Evolutionary conservation across 2,797 vertebrate species (phyloP).

Genomic region (Taenioides sp.): DNA sequence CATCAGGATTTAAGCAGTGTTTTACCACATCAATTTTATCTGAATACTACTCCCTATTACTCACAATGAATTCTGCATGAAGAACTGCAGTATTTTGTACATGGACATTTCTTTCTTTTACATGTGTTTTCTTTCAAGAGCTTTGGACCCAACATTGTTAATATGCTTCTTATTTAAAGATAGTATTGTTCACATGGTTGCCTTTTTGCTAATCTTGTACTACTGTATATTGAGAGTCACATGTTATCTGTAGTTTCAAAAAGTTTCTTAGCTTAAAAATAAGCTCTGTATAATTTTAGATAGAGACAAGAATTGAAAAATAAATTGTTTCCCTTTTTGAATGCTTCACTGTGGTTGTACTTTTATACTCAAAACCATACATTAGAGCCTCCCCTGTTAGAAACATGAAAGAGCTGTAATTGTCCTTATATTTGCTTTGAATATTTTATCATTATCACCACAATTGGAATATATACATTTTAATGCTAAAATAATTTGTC

Average conservation of each 20-base stretch:
- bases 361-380: neutral
- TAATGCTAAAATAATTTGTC: too few species aligned
- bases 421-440: too few species aligned
- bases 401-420: too few species aligned
- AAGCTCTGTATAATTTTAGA: conserved; percentile 11
- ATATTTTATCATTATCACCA: too few species aligned
- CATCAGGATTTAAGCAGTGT: neutral
- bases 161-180: conserved; percentile 19
- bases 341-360: neutral
- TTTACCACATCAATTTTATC: neutral
- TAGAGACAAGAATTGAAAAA: conserved; percentile 43
- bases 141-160: conserved; percentile 32
- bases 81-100: conserved; percentile 26
- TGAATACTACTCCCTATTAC: neutral
- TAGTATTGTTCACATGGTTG: conserved; percentile 65
- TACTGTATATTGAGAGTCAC: neutral
- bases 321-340: conserved; percentile 23
- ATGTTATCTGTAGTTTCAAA: conserved; percentile 14
- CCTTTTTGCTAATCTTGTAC: conserved; percentile 58
- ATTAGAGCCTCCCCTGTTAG: too few species aligned
- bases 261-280: neutral
- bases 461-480: too few species aligned
- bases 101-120: conserved; percentile 44
- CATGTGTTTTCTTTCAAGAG: conserved; percentile 33
- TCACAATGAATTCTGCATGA: too few species aligned